Evolutionary conservation across 2,888 invertebrate species (phyloP).

Genomic region (Temnothorax unifasciatus): DNA sequence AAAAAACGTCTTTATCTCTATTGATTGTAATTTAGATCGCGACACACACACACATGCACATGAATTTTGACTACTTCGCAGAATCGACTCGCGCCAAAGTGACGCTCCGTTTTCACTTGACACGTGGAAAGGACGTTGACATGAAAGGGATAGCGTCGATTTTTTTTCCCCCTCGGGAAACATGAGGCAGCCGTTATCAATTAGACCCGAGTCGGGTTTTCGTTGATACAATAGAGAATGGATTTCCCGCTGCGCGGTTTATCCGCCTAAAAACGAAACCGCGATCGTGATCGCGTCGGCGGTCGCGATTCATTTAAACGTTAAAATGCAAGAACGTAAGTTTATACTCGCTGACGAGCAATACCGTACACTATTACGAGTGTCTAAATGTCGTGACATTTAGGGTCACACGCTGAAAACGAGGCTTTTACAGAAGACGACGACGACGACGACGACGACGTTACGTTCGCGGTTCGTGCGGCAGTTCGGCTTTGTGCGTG

Average conservation of each 20-base stretch:
- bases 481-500: constrained; percentile 32
- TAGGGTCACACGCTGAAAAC: constrained; percentile 32
- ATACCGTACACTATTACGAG: background rate
- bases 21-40: background rate
- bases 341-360: background rate
- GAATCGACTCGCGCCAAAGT: background rate
- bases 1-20: background rate
- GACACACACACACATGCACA: background rate
- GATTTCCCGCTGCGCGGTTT: background rate
- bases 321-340: background rate
- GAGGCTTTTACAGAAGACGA: background rate
- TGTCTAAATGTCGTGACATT: constrained; percentile 50
- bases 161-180: background rate
- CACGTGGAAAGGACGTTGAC: background rate
- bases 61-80: background rate
- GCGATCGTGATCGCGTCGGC: background rate
- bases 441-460: background rate
- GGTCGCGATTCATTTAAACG: too few relatives aligned
- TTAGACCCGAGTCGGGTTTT: background rate
- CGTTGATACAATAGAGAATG: background rate
- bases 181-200: constrained; percentile 10
- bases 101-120: constrained; percentile 23
- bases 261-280: background rate
- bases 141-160: background rate
- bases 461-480: constrained; percentile 15